A percentile compares a stretch with the other conserved stretches of the same genome.
These are phyloP conservation scores for Uropsilus gracilis DNA, from an alignment of 2,113 vertebrate genomes.

Conservation along the genomic window DNA sequence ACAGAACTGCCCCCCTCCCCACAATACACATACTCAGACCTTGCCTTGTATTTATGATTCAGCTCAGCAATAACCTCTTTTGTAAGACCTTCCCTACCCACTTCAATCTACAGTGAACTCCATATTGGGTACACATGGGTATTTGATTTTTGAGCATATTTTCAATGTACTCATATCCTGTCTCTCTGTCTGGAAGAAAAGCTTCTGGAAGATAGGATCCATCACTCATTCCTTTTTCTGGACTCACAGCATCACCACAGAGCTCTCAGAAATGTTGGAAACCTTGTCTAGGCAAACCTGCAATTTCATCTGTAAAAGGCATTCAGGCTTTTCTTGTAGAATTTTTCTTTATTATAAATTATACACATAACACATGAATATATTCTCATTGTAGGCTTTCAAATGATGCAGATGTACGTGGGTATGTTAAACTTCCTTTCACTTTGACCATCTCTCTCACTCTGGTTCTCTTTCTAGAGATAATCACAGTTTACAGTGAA, in stretches of 20 bases:
- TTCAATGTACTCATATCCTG: background rate
- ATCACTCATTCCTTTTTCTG: background rate
- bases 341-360: slow-evolving; percentile 33
- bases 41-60: background rate
- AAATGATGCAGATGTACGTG: background rate
- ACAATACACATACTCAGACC: background rate
- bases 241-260: background rate
- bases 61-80: background rate
- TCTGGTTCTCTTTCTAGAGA: background rate
- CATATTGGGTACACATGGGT: background rate
- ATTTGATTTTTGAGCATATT: background rate
- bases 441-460: background rate
- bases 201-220: background rate
- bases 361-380: background rate
- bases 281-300: background rate
- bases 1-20: background rate
- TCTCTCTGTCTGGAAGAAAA: background rate
- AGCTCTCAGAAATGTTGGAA: slow-evolving; percentile 25
- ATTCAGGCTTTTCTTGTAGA: background rate
- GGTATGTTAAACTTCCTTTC: background rate
- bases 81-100: background rate
- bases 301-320: slow-evolving; percentile 20
- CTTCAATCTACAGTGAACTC: background rate
- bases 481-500: background rate
- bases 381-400: background rate